phyloP scores from a whole-genome alignment of 2,113 vertebrate genomes.

The Zosterops japonicus region DNA sequence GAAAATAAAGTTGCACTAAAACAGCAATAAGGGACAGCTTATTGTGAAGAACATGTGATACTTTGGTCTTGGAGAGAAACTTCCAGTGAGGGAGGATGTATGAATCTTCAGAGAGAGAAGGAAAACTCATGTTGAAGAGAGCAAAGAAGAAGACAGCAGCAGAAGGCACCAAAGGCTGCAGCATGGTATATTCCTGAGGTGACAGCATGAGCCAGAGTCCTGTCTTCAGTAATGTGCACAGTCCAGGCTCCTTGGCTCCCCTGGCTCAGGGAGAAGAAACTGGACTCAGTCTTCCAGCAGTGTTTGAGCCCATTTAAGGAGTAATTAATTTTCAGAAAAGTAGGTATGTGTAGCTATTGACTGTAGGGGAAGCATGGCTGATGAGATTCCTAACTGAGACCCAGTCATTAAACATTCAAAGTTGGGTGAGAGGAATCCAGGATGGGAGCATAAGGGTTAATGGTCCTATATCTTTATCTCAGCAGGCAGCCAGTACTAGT shows the following conservation, averaged over 20 bases:
- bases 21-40: neutral
- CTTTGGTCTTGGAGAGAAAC: neutral
- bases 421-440: neutral
- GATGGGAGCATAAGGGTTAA: constrained; percentile 5
- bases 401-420: neutral
- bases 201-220: neutral
- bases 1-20: neutral
- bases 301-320: neutral
- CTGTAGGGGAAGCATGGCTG: neutral
- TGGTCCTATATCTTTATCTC: neutral
- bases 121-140: neutral
- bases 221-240: neutral
- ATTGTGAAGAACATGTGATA: neutral
- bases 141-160: neutral
- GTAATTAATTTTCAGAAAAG: neutral
- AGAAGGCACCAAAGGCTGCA: neutral
- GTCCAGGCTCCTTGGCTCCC: fast-evolving
- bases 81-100: neutral
- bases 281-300: neutral
- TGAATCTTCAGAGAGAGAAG: neutral
- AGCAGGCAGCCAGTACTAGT: neutral
- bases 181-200: neutral
- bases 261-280: neutral
- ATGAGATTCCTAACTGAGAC: neutral
- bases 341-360: neutral